These are phyloP conservation scores for Coreius guichenoti DNA, from an alignment of 2,797 vertebrate species.

Conservation along the genomic window DNA sequence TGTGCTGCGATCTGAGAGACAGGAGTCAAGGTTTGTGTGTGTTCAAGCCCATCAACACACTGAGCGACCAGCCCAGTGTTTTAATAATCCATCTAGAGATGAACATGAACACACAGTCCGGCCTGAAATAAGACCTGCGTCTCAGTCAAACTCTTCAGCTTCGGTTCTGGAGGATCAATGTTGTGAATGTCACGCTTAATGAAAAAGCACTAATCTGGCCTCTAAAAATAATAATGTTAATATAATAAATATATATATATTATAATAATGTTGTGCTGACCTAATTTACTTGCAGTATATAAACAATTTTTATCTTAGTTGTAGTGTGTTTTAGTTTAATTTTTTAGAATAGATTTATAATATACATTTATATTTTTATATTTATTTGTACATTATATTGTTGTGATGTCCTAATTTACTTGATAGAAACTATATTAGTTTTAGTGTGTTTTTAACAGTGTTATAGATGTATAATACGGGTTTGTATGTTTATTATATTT, in stretches of 20 bases:
- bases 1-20: conserved; percentile 5
- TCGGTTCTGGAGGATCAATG: background rate
- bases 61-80: background rate
- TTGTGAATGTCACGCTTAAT: background rate
- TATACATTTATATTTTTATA: no score
- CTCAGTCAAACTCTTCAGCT: background rate
- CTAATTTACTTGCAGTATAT: no score
- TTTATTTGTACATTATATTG: background rate
- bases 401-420: background rate
- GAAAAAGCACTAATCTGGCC: background rate
- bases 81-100: background rate
- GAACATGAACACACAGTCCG: background rate
- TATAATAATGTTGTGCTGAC: no score
- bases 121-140: background rate
- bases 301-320: no score
- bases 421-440: background rate
- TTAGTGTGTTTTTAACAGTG: background rate
- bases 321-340: no score
- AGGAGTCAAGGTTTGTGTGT: background rate
- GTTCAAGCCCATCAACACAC: background rate
- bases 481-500: background rate
- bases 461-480: background rate
- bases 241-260: no score
- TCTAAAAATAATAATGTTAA: no score
- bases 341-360: no score